A percentile compares a stretch with the other conserved stretches of the same genome.
Evolutionary conservation across 1,140 invertebrate genomes (phyloP).

Genomic region (Sitophilus oryzae): DNA sequence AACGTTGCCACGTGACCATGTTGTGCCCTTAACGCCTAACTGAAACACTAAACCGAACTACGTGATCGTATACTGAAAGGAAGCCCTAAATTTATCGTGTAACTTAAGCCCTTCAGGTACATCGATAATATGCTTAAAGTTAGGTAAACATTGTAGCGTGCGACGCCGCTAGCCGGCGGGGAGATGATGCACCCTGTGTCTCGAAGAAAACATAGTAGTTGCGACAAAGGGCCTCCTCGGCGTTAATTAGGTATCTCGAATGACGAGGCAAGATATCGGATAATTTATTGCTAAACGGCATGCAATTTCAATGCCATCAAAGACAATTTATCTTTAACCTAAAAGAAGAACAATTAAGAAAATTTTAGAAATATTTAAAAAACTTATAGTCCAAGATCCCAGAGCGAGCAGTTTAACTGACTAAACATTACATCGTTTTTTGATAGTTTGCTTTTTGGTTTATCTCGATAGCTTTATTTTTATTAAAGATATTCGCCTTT

Average conservation of each 20-base stretch:
- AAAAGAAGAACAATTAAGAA: too few relatives aligned
- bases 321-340: too few relatives aligned
- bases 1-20: slow-evolving; percentile 9
- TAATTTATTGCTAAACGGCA: neutral
- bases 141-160: too few relatives aligned
- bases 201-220: neutral
- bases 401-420: too few relatives aligned
- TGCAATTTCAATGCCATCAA: too few relatives aligned
- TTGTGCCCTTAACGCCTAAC: neutral
- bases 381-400: too few relatives aligned
- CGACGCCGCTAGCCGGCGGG: neutral
- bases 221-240: neutral
- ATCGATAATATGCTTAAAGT: neutral
- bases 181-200: neutral
- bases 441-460: too few relatives aligned
- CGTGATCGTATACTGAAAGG: slow-evolving; percentile 4
- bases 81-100: slow-evolving; percentile 7
- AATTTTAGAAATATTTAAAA: too few relatives aligned
- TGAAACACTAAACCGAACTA: slow-evolving; percentile 6
- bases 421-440: too few relatives aligned
- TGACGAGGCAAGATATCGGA: neutral
- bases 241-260: neutral
- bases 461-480: too few relatives aligned
- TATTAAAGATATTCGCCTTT: too few relatives aligned
- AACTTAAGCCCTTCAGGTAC: slow-evolving; percentile 5